A percentile compares a stretch with the other conserved stretches of the same genome.
Evolutionary conservation across 1,140 invertebrate species (phyloP).

Genomic region (Notospermus geniculatus): DNA sequence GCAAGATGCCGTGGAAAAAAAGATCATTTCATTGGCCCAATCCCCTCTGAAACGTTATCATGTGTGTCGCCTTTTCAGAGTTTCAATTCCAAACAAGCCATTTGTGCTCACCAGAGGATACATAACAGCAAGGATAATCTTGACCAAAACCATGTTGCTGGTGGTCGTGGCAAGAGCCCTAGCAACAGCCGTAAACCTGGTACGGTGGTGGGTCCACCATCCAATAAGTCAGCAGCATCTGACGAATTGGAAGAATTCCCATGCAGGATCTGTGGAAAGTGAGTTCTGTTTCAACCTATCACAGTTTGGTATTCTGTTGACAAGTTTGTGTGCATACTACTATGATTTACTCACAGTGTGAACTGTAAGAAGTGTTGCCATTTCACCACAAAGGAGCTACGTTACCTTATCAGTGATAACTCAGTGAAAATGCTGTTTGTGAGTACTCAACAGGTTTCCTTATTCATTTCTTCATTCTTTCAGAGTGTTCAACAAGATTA

Average conservation of each 20-base stretch:
- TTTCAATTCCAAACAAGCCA: conserved; percentile 75
- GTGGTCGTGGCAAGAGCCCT: neutral
- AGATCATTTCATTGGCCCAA: too few species aligned
- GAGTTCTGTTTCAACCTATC: too few species aligned
- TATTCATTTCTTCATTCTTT: too few species aligned
- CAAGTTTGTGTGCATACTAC: too few species aligned
- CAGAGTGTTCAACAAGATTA: conserved; percentile 96
- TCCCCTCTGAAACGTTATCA: neutral
- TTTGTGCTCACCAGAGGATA: conserved; percentile 73
- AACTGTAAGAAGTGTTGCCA: too few species aligned
- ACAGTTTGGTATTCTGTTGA: too few species aligned
- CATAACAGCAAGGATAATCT: conserved; percentile 44
- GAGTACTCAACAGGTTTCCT: too few species aligned
- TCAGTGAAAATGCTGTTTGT: too few species aligned
- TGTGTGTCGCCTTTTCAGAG: conserved; percentile 66
- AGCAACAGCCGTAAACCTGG: neutral
- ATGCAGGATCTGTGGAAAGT: conserved; percentile 97
- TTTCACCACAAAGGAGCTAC: too few species aligned
- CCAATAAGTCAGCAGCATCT: conserved; percentile 52
- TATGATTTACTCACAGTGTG: too few species aligned
- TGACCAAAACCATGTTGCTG: conserved; percentile 6
- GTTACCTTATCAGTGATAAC: too few species aligned
- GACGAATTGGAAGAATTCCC: conserved; percentile 64
- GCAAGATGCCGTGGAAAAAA: too few species aligned
- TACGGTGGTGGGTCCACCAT: conserved; percentile 18